These are phyloP conservation scores for Palythoa grandiflora DNA, from an alignment of 92 coral and sea anemone genomes.

Conservation along the genomic window DNA sequence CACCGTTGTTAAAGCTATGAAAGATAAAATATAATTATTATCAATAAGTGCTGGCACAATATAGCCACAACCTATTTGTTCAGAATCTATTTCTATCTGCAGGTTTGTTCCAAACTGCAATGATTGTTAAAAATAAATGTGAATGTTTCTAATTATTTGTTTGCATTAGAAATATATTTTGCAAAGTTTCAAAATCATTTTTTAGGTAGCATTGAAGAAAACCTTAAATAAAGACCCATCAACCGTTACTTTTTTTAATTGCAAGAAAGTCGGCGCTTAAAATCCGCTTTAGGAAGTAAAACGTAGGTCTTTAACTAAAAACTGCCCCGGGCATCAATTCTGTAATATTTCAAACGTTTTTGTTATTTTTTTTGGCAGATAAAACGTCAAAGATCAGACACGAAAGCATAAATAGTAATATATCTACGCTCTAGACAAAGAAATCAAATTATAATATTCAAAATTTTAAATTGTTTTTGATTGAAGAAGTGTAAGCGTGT, in stretches of 20 bases:
- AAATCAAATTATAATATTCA: not conserved
- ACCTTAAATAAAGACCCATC: not conserved
- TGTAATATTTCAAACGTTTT: not conserved
- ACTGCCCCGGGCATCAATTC: not conserved
- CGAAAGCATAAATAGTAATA: not conserved
- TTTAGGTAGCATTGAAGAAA: too few species aligned
- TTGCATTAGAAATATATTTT: not conserved
- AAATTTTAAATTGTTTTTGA: not conserved
- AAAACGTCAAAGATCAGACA: constrained; percentile 6
- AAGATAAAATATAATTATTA: too few species aligned
- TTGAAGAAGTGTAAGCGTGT: not conserved
- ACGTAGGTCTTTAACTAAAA: not conserved
- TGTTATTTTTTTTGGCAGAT: not conserved
- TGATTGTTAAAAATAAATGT: too few species aligned
- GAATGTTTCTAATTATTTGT: too few species aligned
- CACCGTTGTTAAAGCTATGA: too few species aligned
- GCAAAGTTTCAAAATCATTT: not conserved
- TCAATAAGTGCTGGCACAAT: too few species aligned
- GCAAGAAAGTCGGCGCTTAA: constrained; percentile 5
- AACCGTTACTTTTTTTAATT: constrained; percentile 12
- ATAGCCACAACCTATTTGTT: too few species aligned
- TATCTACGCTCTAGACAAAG: not conserved
- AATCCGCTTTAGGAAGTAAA: constrained; percentile 16
- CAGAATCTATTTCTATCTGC: too few species aligned
- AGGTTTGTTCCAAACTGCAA: too few species aligned